Evolutionary conservation across 2,888 invertebrate species (phyloP).

Genomic region (Caenorhabditis sp.): DNA sequence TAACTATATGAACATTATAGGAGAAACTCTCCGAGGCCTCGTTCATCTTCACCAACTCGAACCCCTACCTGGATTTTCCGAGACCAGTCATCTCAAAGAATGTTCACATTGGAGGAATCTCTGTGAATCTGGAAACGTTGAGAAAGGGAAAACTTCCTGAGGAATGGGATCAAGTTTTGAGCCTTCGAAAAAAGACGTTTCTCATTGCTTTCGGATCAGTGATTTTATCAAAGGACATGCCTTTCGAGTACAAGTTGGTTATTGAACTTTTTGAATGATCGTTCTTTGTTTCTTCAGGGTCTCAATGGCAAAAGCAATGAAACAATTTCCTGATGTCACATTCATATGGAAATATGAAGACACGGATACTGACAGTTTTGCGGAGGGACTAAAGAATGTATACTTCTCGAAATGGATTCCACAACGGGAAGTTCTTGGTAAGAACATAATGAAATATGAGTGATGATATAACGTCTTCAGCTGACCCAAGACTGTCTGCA

Average conservation of each 20-base stretch:
- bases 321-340: slow-evolving; percentile 65
- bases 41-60: slow-evolving; percentile 60
- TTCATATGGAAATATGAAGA: slow-evolving; percentile 75
- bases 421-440: slow-evolving; percentile 72
- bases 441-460: background rate
- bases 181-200: slow-evolving; percentile 30
- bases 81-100: slow-evolving; percentile 57
- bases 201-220: slow-evolving; percentile 62
- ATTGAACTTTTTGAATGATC: background rate
- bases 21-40: slow-evolving; percentile 17
- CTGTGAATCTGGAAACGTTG: slow-evolving; percentile 7
- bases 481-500: slow-evolving; percentile 52
- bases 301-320: slow-evolving; percentile 46
- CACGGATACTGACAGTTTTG: slow-evolving; percentile 49
- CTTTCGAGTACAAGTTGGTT: slow-evolving; percentile 33
- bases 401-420: slow-evolving; percentile 73
- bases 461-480: slow-evolving; percentile 19
- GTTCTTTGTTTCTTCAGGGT: slow-evolving; percentile 49
- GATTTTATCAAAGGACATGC: slow-evolving; percentile 48
- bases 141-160: slow-evolving; percentile 15
- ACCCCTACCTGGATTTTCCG: slow-evolving; percentile 66
- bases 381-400: slow-evolving; percentile 66
- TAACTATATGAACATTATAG: background rate
- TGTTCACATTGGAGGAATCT: slow-evolving; percentile 47
- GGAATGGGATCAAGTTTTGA: slow-evolving; percentile 52